Base-by-base conservation (phyloP, 2,888 invertebrate species). In the Merodon equestris region DNA sequence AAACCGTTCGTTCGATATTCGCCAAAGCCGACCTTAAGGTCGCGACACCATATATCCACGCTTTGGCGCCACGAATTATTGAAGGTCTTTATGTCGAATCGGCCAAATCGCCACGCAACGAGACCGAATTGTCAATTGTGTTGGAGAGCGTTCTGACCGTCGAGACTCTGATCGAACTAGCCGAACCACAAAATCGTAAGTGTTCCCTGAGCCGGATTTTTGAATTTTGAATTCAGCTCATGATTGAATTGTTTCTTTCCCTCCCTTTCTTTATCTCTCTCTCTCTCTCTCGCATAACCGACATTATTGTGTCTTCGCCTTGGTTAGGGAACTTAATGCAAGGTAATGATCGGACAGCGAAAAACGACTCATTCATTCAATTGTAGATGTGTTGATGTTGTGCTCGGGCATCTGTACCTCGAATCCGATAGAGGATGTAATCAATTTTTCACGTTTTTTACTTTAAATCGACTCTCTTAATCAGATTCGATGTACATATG, bases 111-210 rank as follows among this genome's bases (percentile, higher is more conserved):
- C 91, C 93, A 9, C 88, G 90, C 67, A 91, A 91, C 10, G 94
- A 95, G 76, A 88, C 90, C n/a, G 94, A 96, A 85, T 88, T 95
- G 51, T 91, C 92, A 34, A 91, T 95, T 53, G 91, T 93, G 12
- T 88, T 94, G 50, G 95, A 95, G 87, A 92, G 94, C 81, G 91
- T 96, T 68, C 91, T 91, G 57, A 92, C 94, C 9, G 91, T 96
- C 64, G 96, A 96, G 87, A 91, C 92, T 48, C 90, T 96, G 1
- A 92, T 96, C 67, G 91, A 92, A 57, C 89, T 94, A 56, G 93
- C 95, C 1, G 93, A 94, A 86, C 93, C 94, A 14, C 91, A 94
- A 84, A 93, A 94, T 89, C 91, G 95, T 95, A 91, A 93, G 94
- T 91, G 57, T 53, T 18, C 15, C 1, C 7, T 27, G 27, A 27